A percentile compares a stretch with the other conserved stretches of the same genome.
Conservation (phyloP, 1,140 invertebrate genomes). For the Drosophila teissieri region DNA sequence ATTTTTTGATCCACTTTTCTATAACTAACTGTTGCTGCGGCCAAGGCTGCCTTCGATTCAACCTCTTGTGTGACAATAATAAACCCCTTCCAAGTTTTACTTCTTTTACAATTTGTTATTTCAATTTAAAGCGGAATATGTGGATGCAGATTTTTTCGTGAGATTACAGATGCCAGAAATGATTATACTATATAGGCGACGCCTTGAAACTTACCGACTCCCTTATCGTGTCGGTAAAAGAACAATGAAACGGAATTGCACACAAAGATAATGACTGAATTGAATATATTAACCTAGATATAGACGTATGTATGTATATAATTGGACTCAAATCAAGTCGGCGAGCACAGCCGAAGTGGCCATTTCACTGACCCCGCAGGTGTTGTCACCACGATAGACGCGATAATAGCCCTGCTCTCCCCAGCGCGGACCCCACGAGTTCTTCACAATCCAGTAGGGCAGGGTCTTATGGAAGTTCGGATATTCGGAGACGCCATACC, state of each 20-base stretch:
- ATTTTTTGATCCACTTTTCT: not conserved
- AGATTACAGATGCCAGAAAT: constrained; percentile 64
- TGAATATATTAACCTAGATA: constrained; percentile 52
- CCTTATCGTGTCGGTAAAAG: constrained; percentile 15
- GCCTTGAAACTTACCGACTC: constrained; percentile 23
- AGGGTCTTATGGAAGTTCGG: constrained; percentile 92
- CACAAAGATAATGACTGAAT: constrained; percentile 43
- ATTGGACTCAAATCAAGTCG: constrained; percentile 20
- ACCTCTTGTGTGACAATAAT: too few relatives aligned
- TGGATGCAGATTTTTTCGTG: constrained; percentile 51
- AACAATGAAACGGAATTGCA: constrained; percentile 43
- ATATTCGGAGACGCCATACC: constrained; percentile 93
- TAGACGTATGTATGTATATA: constrained; percentile 41
- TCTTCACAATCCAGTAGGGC: constrained; percentile 97
- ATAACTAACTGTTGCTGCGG: constrained; percentile 20
- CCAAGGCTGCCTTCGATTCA: constrained; percentile 7
- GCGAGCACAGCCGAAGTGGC: constrained; percentile 92
- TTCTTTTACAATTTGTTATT: constrained; percentile 67
- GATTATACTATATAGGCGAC: constrained; percentile 51
- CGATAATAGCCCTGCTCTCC: constrained; percentile 96
- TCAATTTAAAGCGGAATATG: constrained; percentile 51
- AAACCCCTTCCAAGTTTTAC: not conserved
- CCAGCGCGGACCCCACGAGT: constrained; percentile 95
- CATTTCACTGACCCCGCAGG: constrained; percentile 97
- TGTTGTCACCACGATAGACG: constrained; percentile 96